Evolutionary conservation across 2,888 invertebrate genomes (phyloP).

Genomic region (Unio delphinus): DNA sequence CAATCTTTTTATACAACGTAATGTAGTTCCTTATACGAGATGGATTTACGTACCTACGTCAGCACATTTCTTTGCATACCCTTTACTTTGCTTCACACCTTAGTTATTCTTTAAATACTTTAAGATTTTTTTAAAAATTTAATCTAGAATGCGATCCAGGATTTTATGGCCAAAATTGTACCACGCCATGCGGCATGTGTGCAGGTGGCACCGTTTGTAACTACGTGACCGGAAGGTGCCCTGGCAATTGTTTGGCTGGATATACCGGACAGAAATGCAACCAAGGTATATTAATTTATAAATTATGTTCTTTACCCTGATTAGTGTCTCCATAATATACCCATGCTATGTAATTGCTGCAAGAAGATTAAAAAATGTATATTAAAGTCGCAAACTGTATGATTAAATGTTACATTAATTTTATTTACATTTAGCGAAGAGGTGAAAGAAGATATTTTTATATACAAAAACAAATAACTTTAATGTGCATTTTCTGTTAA

Average conservation of each 20-base stretch:
- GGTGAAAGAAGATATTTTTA: no score
- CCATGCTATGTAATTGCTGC: no score
- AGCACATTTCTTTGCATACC: background rate
- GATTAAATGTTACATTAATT: no score
- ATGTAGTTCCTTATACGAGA: no score
- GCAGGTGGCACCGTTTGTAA: slow-evolving; percentile 35
- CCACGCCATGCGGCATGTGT: slow-evolving; percentile 40
- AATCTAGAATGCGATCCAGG: slow-evolving; percentile 23
- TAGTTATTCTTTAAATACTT: background rate
- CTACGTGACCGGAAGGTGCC: slow-evolving; percentile 37
- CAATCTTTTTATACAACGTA: no score
- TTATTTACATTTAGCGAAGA: no score
- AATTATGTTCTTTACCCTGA: no score
- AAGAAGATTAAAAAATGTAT: no score
- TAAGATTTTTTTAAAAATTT: background rate
- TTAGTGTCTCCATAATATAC: no score
- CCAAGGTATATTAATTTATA: slow-evolving; percentile 15
- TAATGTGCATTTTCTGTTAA: no score
- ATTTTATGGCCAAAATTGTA: slow-evolving; percentile 28
- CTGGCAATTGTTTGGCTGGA: slow-evolving; percentile 35
- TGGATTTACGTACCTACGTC: background rate
- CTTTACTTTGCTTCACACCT: background rate
- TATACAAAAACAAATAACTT: no score
- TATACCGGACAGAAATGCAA: slow-evolving; percentile 40
- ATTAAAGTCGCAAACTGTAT: no score